A percentile compares a stretch with the other conserved stretches of the same genome.
Evolutionary conservation across 1,140 invertebrate genomes (phyloP).

Genomic region (Ceratoteleas bidentatus): DNA sequence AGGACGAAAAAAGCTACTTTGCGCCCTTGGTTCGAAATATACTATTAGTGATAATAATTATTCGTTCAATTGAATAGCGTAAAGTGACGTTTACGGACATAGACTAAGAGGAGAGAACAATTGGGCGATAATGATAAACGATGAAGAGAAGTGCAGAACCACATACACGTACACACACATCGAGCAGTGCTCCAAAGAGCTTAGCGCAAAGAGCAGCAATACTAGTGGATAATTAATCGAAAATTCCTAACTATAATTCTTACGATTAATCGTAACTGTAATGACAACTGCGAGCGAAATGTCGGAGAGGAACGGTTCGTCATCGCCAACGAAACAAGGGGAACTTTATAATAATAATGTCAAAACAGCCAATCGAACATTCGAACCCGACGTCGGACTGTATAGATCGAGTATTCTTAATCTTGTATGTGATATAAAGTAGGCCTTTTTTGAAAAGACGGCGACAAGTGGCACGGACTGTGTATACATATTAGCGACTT

Average conservation of each 20-base stretch:
- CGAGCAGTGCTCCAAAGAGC: constrained; percentile 70
- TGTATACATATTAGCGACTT: constrained; percentile 59
- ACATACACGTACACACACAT: constrained; percentile 29
- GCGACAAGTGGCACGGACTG: constrained; percentile 45
- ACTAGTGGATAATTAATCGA: constrained; percentile 71
- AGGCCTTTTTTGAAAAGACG: constrained; percentile 73
- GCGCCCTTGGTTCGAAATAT: no score
- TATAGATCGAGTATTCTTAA: constrained; percentile 71
- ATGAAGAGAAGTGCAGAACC: constrained; percentile 25
- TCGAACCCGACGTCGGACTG: constrained; percentile 52
- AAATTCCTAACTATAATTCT: constrained; percentile 60
- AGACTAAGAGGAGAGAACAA: constrained; percentile 35
- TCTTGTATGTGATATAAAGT: constrained; percentile 77
- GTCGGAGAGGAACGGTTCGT: constrained; percentile 25
- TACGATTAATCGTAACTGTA: constrained; percentile 46
- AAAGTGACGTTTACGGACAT: constrained; percentile 28
- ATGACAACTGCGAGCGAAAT: constrained; percentile 28
- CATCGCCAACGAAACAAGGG: constrained; percentile 41
- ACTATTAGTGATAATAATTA: constrained; percentile 43
- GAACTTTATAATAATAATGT: constrained; percentile 23
- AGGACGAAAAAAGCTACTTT: no score
- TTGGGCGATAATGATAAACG: neutral
- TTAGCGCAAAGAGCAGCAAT: constrained; percentile 77
- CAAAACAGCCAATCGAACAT: constrained; percentile 16
- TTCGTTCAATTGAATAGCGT: constrained; percentile 47